Percentiles rank a stretch among this genome's conserved stretches.
These are phyloP conservation scores for Pluvianellus socialis DNA, from an alignment of 2,113 vertebrate species.

Conservation along the genomic window DNA sequence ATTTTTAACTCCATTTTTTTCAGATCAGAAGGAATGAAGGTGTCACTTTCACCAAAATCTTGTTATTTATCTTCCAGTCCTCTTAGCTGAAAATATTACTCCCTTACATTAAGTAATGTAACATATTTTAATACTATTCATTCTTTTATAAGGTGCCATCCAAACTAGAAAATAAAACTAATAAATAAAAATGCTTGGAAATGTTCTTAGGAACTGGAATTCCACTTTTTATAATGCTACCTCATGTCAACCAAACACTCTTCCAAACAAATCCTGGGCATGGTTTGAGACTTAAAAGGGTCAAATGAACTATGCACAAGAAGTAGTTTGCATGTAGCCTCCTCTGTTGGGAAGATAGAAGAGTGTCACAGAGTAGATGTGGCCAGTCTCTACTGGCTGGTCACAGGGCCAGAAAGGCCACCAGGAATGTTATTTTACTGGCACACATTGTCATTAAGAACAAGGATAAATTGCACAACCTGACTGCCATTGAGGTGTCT, in stretches of 20 bases:
- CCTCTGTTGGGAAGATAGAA: neutral
- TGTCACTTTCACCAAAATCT: neutral
- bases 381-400: neutral
- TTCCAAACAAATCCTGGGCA: neutral
- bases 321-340: too few relatives aligned
- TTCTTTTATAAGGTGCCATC: neutral
- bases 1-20: neutral
- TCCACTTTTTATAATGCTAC: neutral
- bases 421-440: neutral
- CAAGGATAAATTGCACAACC: neutral
- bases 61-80: neutral
- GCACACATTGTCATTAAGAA: neutral
- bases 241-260: neutral
- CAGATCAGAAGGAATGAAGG: neutral
- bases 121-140: neutral
- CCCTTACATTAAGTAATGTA: neutral
- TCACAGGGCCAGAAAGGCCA: neutral
- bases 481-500: neutral
- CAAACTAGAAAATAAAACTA: neutral
- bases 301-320: too few relatives aligned
- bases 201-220: neutral
- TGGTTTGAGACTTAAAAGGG: too few relatives aligned
- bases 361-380: neutral
- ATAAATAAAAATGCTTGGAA: neutral
- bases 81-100: neutral